A percentile compares a stretch with the other conserved stretches of the same genome.
These are phyloP conservation scores for Eurois occulta DNA, from an alignment of 2,888 invertebrate genomes.

Conservation along the genomic window DNA sequence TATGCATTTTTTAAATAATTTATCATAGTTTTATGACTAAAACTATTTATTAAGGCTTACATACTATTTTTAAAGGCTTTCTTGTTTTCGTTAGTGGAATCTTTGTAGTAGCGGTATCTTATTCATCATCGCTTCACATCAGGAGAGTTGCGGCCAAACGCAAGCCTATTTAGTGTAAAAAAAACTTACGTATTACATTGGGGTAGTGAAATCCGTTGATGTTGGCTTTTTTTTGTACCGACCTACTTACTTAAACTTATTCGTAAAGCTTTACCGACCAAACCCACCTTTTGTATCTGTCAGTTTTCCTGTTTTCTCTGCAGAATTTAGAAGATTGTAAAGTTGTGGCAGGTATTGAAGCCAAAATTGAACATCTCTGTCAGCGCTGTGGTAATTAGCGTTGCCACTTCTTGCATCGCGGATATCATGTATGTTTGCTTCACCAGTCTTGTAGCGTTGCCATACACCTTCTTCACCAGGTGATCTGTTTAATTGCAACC, in stretches of 20 bases:
- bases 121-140: too few relatives aligned
- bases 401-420: conserved; percentile 64
- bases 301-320: conserved; percentile 79
- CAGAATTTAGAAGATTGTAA: conserved; percentile 69
- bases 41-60: too few relatives aligned
- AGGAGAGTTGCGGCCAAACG: too few relatives aligned
- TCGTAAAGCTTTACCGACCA: background rate
- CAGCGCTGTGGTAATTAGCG: conserved; percentile 64
- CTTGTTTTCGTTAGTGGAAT: too few relatives aligned
- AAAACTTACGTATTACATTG: too few relatives aligned
- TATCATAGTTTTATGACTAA: too few relatives aligned
- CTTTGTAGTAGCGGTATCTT: too few relatives aligned
- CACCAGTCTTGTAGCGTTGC: conserved; percentile 90
- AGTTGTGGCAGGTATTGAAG: conserved; percentile 85
- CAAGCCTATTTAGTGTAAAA: too few relatives aligned
- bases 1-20: too few relatives aligned
- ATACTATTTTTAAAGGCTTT: too few relatives aligned
- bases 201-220: background rate
- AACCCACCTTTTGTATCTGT: conserved; percentile 76
- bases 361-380: conserved; percentile 83
- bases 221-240: background rate
- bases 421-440: conserved; percentile 88
- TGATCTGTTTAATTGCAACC: conserved; percentile 81
- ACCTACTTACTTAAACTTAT: background rate
- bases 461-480: conserved; percentile 91